These are phyloP conservation scores for Melipona bicolor DNA, from an alignment of 2,888 invertebrate species.

Conservation along the genomic window DNA sequence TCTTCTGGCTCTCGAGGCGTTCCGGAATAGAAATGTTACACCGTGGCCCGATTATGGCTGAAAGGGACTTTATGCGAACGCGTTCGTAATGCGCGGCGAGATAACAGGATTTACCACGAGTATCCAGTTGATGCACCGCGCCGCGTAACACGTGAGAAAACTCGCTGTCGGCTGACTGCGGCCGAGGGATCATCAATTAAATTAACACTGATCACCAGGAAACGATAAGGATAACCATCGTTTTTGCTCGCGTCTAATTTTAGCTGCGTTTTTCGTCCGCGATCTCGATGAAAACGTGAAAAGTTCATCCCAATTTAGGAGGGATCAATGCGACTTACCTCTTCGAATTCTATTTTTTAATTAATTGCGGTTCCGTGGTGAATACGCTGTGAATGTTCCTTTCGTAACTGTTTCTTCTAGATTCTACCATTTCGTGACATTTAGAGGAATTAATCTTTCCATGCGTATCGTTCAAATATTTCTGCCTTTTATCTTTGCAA, in stretches of 20 bases:
- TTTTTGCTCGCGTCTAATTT: constrained; percentile 13
- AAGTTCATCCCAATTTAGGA: not conserved
- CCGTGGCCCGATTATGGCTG: constrained; percentile 44
- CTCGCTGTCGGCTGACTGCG: constrained; percentile 24
- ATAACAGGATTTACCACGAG: constrained; percentile 64
- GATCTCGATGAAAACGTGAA: constrained; percentile 7
- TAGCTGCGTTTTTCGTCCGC: not conserved
- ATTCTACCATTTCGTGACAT: too few relatives aligned
- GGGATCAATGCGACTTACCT: not conserved
- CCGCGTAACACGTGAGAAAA: constrained; percentile 50
- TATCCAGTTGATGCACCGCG: constrained; percentile 55
- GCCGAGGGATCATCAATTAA: constrained; percentile 41
- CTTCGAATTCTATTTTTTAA: not conserved
- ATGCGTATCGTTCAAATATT: too few relatives aligned
- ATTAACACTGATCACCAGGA: constrained; percentile 50
- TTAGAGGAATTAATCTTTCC: too few relatives aligned
- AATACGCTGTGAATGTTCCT: too few relatives aligned
- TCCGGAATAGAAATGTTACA: constrained; percentile 58
- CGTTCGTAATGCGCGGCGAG: constrained; percentile 37
- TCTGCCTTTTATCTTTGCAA: too few relatives aligned
- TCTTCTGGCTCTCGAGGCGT: not conserved
- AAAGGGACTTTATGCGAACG: constrained; percentile 41
- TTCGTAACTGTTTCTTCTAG: too few relatives aligned
- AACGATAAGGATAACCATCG: constrained; percentile 40
- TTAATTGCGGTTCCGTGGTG: too few relatives aligned